Conservation (phyloP, 2,797 vertebrate species). For the Diceros bicornis region DNA sequence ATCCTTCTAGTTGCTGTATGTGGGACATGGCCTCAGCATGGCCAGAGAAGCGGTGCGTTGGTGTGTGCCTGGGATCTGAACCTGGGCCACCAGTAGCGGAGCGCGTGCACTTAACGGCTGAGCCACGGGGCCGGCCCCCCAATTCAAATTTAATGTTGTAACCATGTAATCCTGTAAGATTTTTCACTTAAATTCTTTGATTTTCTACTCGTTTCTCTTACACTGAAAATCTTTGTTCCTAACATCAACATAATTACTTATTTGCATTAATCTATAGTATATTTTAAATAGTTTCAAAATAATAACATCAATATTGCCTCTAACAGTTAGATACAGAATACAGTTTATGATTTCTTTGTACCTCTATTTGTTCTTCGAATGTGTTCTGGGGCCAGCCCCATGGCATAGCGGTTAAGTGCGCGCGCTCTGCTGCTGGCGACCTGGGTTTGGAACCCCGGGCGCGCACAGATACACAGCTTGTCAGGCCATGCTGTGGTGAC, state of each 20-base stretch:
- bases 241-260: conserved; percentile 20
- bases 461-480: too few relatives aligned
- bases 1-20: too few relatives aligned
- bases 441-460: too few relatives aligned
- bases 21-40: too few relatives aligned
- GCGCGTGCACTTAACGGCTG: too few relatives aligned
- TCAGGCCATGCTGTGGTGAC: too few relatives aligned
- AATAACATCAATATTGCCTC: conserved; percentile 2
- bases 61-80: too few relatives aligned
- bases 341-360: background rate
- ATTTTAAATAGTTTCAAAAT: conserved; percentile 52
- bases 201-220: conserved; percentile 52
- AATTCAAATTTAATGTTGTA: conserved; percentile 37
- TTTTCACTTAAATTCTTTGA: conserved; percentile 33
- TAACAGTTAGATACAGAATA: conserved; percentile 17
- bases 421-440: too few relatives aligned
- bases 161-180: background rate
- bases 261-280: background rate
- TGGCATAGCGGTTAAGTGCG: too few relatives aligned
- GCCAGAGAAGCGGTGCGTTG: too few relatives aligned
- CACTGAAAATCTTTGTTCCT: background rate
- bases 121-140: background rate
- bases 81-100: too few relatives aligned
- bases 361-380: background rate
- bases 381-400: background rate